Evolutionary conservation across 2,113 vertebrate genomes (phyloP), one percentile per base, ranked within the genome.

Genomic region (Anser brachyrhynchus): DNA sequence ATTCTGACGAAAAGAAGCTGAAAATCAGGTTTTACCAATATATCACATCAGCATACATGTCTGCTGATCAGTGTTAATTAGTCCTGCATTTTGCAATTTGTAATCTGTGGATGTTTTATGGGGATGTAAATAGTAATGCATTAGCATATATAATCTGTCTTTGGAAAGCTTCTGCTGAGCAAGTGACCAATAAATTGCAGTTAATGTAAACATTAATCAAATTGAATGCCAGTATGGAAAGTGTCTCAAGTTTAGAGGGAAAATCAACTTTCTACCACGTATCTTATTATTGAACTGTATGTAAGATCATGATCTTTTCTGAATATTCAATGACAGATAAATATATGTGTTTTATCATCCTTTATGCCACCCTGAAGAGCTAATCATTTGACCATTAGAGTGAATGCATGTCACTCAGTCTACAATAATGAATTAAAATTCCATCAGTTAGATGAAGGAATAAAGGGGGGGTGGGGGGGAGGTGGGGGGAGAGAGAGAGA

Each of bases 171-270:
- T 96, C 86, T 96, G 96, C 95, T 95, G 94, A 97, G 89, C 90
- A 95, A 96, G 92, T 96, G 96, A 96, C 96, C 95, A 96, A 97
- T 97, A 98, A 97, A 97, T 98, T 97, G 80, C 51, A 82, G 39
- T 62, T 96, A 97, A 97, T 85, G 88, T 73, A 97, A 95, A 91
- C 82, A 96, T 97, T 97, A 97, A 97, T 97, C 96, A 97, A 94
- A 96, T 37, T 76, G 62, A 96, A 95, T 85, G 69, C 51, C 74
- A 89, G 75, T 64, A 92, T 90, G 25, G 35, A 83, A 72, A 86
- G 69, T 49, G 39, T 61, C 64, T 94, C 76, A 64, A 87, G 14
- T 74, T 94, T 74, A 92, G 64, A 87, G 72, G 66, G 51, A 84
- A 96, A 95, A 92, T 37, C 39, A 84, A 35, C 37, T 87, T 92